Base-by-base conservation (phyloP, 2,888 invertebrate genomes). In the Torymus texanus region DNA sequence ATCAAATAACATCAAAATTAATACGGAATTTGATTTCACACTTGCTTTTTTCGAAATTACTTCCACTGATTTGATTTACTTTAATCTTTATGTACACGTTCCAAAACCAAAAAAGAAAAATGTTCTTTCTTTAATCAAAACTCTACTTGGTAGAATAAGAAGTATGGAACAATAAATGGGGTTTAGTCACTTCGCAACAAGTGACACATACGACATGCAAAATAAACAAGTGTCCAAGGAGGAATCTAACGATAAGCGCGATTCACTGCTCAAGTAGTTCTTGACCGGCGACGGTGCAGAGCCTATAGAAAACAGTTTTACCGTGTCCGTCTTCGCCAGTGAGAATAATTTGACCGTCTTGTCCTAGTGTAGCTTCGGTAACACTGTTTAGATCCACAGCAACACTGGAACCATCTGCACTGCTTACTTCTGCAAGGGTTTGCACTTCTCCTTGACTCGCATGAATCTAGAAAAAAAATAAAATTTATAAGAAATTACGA, bases 251-350 rank as follows among this genome's bases (percentile, higher is more conserved):
- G 84, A 82, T 82, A 85, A 85, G 86, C 84, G 68, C 77, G 63
- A 86, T 86, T 90, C 89, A 90, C 87, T 90, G 90, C 83, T 90
- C 90, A 84, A 90, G 88, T 86, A 90, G 87, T 87, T 90, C 90
- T 86, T 90, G 90, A 87, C 89, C 89, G 87, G 90, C 89, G 88
- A 90, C 89, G 87, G 90, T 89, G 90, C 90, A 90, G 89, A 90
- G 89, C 90, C 90, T 90, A 90, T 90, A 90, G 89, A 90, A 90
- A 89, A 89, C 88, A 85, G 90, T 88, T 90, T 91, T 91, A 96
- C 96, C 96, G 91, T 97, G 97, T 78, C 97, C 97, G 91, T 97
- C 97, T 92, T 98, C 98, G 79, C 97, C 96, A 75, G 98, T 97
- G 86, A 98, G 94, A 87, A 98, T 97, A 88, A 98, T 95, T 92